These are phyloP conservation scores for Zaprionus lachaisei DNA, from an alignment of 1,140 invertebrate species.

Conservation along the genomic window DNA sequence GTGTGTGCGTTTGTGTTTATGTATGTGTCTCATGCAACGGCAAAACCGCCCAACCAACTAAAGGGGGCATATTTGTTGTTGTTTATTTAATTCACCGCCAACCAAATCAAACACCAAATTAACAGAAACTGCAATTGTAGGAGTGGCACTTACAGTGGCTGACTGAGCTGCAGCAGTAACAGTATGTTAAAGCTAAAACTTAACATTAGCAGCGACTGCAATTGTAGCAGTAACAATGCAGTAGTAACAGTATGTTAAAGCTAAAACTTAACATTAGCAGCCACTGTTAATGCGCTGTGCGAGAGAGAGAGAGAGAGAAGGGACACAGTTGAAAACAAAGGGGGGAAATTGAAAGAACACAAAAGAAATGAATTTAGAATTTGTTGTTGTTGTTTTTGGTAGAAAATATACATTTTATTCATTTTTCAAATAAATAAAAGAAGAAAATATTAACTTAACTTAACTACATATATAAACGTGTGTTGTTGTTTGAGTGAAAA, in stretches of 20 bases:
- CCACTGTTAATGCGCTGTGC: conserved; percentile 15
- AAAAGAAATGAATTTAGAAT: conserved; percentile 69
- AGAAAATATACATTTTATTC: conserved; percentile 70
- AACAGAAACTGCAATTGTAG: neutral
- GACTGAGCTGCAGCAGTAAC: neutral
- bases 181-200: conserved; percentile 2
- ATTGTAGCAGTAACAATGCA: neutral
- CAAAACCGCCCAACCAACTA: conserved; percentile 17
- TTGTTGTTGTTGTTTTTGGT: conserved; percentile 57
- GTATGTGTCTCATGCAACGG: conserved; percentile 46
- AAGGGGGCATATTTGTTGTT: neutral
- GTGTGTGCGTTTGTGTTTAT: conserved; percentile 19
- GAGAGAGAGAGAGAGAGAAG: neutral
- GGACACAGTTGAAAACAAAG: neutral
- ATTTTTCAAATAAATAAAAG: conserved; percentile 82
- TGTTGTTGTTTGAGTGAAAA: conserved; percentile 33
- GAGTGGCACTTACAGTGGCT: neutral
- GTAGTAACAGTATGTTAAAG: neutral
- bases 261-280: conserved; percentile 11
- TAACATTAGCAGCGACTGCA: conserved; percentile 2
- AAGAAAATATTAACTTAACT: conserved; percentile 47
- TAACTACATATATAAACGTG: conserved; percentile 42
- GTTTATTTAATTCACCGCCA: neutral
- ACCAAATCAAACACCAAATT: conserved; percentile 4
- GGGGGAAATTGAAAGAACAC: conserved; percentile 23